Percentiles rank a stretch among this genome's conserved stretches.
Evolutionary conservation across 2,113 vertebrate species (phyloP).

Genomic region (Cnemophilus loriae): DNA sequence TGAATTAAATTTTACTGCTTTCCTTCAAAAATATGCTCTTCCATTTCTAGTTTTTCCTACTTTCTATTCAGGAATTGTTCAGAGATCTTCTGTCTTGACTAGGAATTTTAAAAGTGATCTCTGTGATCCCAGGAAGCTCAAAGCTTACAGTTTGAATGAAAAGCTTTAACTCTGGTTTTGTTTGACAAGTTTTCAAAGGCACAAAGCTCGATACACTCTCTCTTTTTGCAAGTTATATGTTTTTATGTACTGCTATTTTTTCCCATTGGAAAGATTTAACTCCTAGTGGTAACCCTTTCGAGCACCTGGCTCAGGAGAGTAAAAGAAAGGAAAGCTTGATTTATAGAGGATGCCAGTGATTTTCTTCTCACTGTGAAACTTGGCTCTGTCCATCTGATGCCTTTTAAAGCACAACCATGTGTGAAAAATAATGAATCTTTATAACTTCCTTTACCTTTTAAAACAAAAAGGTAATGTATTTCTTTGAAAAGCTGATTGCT

Average conservation of each 20-base stretch:
- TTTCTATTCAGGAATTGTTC: neutral
- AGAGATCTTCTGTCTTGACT: neutral
- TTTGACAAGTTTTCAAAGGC: neutral
- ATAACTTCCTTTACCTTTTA: constrained; percentile 8
- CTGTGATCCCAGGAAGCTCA: neutral
- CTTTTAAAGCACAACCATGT: constrained; percentile 57
- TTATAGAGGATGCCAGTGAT: constrained; percentile 26
- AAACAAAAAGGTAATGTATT: neutral
- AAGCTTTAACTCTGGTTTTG: neutral
- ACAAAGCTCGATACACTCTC: neutral
- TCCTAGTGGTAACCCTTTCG: neutral
- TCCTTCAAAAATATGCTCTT: neutral
- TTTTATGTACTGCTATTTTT: neutral
- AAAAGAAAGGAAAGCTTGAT: constrained; percentile 29
- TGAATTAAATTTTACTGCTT: neutral
- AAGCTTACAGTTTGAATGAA: neutral
- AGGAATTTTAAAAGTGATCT: neutral
- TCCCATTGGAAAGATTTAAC: neutral
- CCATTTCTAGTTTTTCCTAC: neutral
- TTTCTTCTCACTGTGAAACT: constrained; percentile 40
- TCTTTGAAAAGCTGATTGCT: neutral
- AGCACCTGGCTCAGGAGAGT: neutral
- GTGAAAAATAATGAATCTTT: constrained; percentile 47
- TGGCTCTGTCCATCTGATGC: constrained; percentile 21
- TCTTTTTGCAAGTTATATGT: neutral